Percentiles rank a stretch among this genome's conserved stretches.
Conservation (phyloP, 2,113 vertebrate genomes). For the Macquaria australasica region DNA sequence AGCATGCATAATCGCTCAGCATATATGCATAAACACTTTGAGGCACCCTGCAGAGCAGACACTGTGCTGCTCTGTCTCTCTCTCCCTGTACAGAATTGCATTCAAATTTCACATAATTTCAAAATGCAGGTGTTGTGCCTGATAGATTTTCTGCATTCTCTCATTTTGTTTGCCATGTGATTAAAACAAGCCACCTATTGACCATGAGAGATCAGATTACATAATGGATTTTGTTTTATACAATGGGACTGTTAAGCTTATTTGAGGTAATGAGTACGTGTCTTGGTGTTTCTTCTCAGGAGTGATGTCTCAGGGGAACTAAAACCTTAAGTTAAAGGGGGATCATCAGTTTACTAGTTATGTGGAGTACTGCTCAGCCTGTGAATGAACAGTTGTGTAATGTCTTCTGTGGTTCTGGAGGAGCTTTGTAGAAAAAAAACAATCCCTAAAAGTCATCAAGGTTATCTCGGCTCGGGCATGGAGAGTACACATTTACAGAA, state of each 20-base stretch:
- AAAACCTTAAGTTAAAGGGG: not conserved
- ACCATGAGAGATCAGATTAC: not conserved
- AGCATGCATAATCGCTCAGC: constrained; percentile 49
- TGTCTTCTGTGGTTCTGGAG: not conserved
- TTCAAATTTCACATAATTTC: constrained; percentile 6
- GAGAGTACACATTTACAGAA: too few relatives aligned
- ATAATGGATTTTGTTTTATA: not conserved
- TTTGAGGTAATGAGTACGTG: not conserved
- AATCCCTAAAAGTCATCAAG: not conserved
- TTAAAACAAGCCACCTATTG: not conserved
- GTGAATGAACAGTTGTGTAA: not conserved
- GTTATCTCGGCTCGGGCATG: not conserved
- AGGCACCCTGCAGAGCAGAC: constrained; percentile 46
- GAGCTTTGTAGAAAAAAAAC: not conserved
- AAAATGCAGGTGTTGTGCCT: not conserved
- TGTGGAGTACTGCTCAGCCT: not conserved
- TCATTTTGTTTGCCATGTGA: constrained; percentile 19
- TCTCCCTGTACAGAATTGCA: not conserved
- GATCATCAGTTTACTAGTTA: not conserved
- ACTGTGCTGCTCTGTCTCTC: not conserved
- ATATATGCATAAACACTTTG: constrained; percentile 33
- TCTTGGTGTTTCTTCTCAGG: not conserved
- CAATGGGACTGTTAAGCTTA: not conserved
- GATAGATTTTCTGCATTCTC: constrained; percentile 9
- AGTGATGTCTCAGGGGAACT: not conserved